Percentiles rank a stretch among this genome's conserved stretches.
phyloP scores from a whole-genome alignment of 1,140 invertebrate species.

The Samia ricini region DNA sequence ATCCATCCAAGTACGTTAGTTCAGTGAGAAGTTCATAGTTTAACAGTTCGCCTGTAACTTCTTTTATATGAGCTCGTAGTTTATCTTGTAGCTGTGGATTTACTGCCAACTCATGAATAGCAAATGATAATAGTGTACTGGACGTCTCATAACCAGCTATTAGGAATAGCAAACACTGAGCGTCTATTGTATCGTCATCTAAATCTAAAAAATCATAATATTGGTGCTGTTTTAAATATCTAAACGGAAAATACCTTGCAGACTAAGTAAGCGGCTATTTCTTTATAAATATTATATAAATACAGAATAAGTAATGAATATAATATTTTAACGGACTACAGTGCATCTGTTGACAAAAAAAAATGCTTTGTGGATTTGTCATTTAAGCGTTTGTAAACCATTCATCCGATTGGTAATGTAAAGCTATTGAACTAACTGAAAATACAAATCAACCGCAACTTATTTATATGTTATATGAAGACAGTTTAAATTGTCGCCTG shows the following conservation, averaged over 20 bases:
- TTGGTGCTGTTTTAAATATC: not conserved
- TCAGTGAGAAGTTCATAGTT: conserved; percentile 79
- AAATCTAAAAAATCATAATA: conserved; percentile 46
- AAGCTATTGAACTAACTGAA: no score
- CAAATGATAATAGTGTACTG: conserved; percentile 77
- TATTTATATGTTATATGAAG: no score
- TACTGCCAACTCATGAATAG: conserved; percentile 78
- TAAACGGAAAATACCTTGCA: not conserved
- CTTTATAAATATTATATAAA: not conserved
- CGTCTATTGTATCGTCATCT: conserved; percentile 67
- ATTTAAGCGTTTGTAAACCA: no score
- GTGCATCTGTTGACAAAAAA: no score
- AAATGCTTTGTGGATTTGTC: no score
- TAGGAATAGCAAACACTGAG: conserved; percentile 67
- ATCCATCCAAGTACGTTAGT: conserved; percentile 77
- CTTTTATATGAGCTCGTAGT: conserved; percentile 79
- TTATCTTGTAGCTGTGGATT: conserved; percentile 81
- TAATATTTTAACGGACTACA: no score
- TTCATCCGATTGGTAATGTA: no score
- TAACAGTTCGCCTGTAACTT: conserved; percentile 68
- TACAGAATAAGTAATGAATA: no score
- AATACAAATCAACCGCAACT: no score
- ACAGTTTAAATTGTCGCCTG: no score
- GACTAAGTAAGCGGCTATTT: not conserved
- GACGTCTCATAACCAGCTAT: conserved; percentile 76